Evolutionary conservation across 2,888 invertebrate genomes (phyloP).

Genomic region (Lysandra coridon): DNA sequence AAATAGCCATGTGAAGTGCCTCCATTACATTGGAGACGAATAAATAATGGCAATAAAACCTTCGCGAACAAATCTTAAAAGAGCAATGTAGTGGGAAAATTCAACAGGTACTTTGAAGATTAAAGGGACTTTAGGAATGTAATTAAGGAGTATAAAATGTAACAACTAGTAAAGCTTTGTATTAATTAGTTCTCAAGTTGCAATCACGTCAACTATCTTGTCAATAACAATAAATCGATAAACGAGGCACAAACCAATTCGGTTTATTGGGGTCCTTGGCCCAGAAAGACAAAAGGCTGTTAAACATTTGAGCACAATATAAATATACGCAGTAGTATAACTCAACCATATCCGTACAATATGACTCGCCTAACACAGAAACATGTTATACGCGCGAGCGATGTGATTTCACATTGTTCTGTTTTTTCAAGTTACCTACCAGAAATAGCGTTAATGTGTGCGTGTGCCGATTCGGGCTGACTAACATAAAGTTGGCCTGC

Average conservation of each 20-base stretch:
- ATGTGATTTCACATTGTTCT: neutral
- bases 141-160: neutral
- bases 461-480: neutral
- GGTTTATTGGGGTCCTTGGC: constrained; percentile 21
- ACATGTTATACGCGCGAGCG: neutral
- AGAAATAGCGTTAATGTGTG: neutral
- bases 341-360: neutral
- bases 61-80: neutral
- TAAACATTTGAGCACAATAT: neutral
- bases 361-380: neutral
- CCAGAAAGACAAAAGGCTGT: constrained; percentile 16
- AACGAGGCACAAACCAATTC: constrained; percentile 14
- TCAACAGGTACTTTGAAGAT: neutral
- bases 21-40: too few relatives aligned
- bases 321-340: neutral
- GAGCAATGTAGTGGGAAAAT: neutral
- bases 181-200: neutral
- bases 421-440: neutral
- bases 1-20: too few relatives aligned
- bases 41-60: neutral
- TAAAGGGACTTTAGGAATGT: neutral
- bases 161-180: neutral
- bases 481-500: neutral
- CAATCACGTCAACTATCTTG: constrained; percentile 3
- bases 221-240: constrained; percentile 26